A percentile compares a stretch with the other conserved stretches of the same genome.
phyloP scores from a whole-genome alignment of 2,113 vertebrate genomes.

The Mungos mungo region DNA sequence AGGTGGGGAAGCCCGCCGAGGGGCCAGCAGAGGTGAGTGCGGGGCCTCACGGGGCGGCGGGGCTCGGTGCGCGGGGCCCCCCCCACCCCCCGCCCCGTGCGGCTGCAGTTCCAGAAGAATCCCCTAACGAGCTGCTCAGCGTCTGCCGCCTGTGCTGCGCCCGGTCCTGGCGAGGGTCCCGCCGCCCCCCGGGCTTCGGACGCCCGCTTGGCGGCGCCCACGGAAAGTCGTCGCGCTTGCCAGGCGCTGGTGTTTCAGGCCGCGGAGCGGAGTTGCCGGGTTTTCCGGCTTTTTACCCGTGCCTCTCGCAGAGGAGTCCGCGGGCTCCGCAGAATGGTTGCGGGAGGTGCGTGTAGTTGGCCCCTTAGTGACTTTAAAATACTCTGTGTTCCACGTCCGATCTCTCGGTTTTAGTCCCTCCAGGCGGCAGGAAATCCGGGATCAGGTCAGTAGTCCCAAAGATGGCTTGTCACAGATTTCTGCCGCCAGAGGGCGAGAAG shows the following conservation, averaged over 20 bases:
- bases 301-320: background rate
- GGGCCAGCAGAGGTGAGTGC: conserved; percentile 68
- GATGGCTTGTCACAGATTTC: background rate
- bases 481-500: background rate
- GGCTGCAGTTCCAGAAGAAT: background rate
- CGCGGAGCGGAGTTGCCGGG: background rate
- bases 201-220: background rate
- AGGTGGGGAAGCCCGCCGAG: conserved; percentile 19
- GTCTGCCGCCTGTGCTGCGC: no score
- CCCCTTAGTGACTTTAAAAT: background rate
- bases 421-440: background rate
- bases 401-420: background rate
- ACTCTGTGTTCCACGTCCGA: background rate
- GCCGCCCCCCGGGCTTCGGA: background rate
- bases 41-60: background rate
- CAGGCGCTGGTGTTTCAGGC: background rate
- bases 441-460: background rate
- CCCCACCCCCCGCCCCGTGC: background rate
- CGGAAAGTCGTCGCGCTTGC: background rate
- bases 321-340: background rate
- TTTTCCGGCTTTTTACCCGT: background rate
- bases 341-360: background rate
- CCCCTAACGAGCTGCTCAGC: background rate
- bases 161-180: background rate
- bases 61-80: background rate